Evolutionary conservation across 2,888 invertebrate genomes (phyloP), one percentile per base, ranked within the genome.

Genomic region (Pristionchus arcanus): DNA sequence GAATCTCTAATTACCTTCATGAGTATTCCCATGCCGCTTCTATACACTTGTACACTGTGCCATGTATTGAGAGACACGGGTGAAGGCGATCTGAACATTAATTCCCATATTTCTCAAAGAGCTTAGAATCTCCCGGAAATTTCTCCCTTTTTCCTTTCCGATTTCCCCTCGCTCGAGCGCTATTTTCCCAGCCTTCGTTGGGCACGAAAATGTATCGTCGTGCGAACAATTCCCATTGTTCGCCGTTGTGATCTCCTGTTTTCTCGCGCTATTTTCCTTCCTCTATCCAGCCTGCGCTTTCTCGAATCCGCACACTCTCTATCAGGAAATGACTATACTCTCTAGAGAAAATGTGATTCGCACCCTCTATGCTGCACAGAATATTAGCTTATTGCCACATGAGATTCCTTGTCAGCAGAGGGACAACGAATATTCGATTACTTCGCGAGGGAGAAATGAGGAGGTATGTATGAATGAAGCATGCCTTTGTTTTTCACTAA

Each of bases 21-120:
- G 16, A 93, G 90, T 5, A 93, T 89, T 59, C 92, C 92, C 31
- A 90, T 90, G 11, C 93, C 93, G 74, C 91, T 92, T 90, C 93
- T 88, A 92, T 92, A 93, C 49, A 92, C 90, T 90, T 93, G 92
- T n/a, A 92, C 42, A 68, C 91, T 92, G 89, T 93, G 93, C 93
- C 93, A 93, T 25, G 90, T 89, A 83, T 92, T 90, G 83, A 93
- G 77, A 34, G 91, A 90, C 37, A 93, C 90, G 16, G 90, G 90
- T 19, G 90, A 90, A 49, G 91, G 92, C 11, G 93, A 92, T 90
- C 93, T 92, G 84, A 83, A 91, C 63, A 68, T 15, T 42, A 49
- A 11, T 49, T 49, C 42, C 11, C 42, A 11, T 49, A 49, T 21
- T 63, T 34, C 19, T 77, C 34, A 7, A 37, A 0, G 11, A 77